Base-by-base conservation (phyloP, 2,113 vertebrate species). In the Microtus richardsoni region DNA sequence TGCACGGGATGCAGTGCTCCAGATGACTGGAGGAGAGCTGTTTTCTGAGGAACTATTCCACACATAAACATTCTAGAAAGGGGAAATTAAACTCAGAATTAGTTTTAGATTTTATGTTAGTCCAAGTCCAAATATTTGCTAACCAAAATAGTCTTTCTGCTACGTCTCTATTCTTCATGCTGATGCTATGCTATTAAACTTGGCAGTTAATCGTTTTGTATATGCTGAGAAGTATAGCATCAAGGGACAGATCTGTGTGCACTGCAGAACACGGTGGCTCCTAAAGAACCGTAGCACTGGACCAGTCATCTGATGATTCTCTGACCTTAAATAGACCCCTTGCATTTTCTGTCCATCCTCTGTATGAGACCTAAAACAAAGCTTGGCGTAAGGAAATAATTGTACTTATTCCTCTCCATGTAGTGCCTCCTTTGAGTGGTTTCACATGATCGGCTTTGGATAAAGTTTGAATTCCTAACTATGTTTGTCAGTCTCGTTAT, bases 91-190 rank as follows among this genome's bases (percentile, higher is more conserved):
- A 97, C 96, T 95, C 39, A 52, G 88, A 95, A 97, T 96, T 96
- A 97, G 92, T 95, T 97, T 97, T 95, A 97, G 88, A 91, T 96
- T 95, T 96, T 95, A 93, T 95, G 89, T 86, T 96, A 96, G 92
- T 95, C 75, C 49, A 97, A 97, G 90, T 96, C 92, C 68, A 98
- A 97, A 98, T 97, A 98, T 97, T 97, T 97, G 92, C 85, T 95
- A 93, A 96, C 96, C 22, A 93, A 96, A 97, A 96, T 96, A 96
- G 88, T 86, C 39, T 94, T 60, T 92, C 68, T 91, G 77, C 92
- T 93, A 74, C 26, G 95, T 86, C 62, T 90, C 94, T 78, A 74
- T 82, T 26, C 88, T 94, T 95, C 91, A 71, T n/a, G 77, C 91
- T 94, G 85, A 89, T 66, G 71, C 7, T 83, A 36, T 49, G 78